Evolutionary conservation across 2,888 invertebrate genomes (phyloP), one percentile per base, ranked within the genome.

Genomic region (Oscheius sp.): DNA sequence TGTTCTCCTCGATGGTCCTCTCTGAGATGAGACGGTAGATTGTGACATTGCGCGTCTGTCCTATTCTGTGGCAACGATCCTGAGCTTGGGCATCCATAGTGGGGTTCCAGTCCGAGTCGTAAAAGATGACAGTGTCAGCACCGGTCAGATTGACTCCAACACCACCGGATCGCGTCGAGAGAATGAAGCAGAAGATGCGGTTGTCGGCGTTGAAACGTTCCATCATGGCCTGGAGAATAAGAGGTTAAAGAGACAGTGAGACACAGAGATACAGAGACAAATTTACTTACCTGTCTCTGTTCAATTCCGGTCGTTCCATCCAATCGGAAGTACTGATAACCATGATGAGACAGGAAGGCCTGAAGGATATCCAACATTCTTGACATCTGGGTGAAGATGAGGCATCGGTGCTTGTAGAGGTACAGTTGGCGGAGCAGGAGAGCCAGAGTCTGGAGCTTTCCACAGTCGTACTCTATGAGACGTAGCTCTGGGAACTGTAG

Each of bases 351-450:
- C 63, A 99, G 93, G 91, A 99, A 99, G 58, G 94, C 94, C 70
- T 77, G 99, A 58, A 99, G 92, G 79, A 99, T 95, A 91, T 99
- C 98, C 88, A 99, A 92, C 96, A 99, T 98, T 90, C 94, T 93
- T 13, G 98, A 96, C 99, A 99, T 99, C 92, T 99, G 99, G 32
- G 99, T 98, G 91, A 99, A 99, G 86, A 99, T 94, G 47, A 99
- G 92, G 80, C 94, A 97, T 82, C 98, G 92, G 91, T 99, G 98
- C 68, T 93, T 93, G 72, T 92, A 95, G 33, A 92, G 91, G 90
- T 95, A 95, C 59, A 99, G 91, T 84, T 93, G 92, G 63, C 95
- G 93, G 87, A 99, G 91, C 78, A 99, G 91, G 70, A 91, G 91
- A 90, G 94, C 94, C 86, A 98, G 90, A 21, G 94, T 94, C 91